Percentiles rank a stretch among this genome's conserved stretches.
These are phyloP conservation scores for Limnothrissa miodon DNA, from an alignment of 2,113 vertebrate genomes.

Conservation along the genomic window DNA sequence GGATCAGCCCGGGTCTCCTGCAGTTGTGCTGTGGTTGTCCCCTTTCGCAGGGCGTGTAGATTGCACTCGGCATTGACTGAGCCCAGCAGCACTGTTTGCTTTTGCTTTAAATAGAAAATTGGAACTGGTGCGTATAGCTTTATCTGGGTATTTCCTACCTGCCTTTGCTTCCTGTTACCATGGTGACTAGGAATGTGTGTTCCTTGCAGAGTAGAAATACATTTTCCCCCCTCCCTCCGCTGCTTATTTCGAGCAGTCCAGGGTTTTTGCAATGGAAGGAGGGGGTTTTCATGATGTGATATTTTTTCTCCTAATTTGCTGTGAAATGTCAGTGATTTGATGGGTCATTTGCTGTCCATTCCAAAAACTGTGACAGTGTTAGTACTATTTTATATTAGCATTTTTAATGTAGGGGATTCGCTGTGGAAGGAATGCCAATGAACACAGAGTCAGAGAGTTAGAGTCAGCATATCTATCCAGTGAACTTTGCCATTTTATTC, in stretches of 20 bases:
- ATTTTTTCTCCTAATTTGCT: neutral
- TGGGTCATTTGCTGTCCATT: neutral
- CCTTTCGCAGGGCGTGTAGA: neutral
- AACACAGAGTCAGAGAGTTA: no score
- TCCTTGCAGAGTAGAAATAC: neutral
- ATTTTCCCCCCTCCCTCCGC: neutral
- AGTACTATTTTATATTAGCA: neutral
- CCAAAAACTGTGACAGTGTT: neutral
- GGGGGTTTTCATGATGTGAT: neutral
- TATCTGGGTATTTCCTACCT: neutral
- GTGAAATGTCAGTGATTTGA: neutral
- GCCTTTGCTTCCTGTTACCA: neutral
- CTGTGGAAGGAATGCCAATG: no score
- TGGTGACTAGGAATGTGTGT: neutral
- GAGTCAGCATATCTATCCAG: neutral
- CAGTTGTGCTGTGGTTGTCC: neutral
- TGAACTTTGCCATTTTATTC: neutral
- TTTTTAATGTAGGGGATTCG: no score
- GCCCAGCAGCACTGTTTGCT: neutral
- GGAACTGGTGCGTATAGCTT: neutral
- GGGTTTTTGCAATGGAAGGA: neutral
- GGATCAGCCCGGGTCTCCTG: neutral
- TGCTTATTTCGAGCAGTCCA: neutral
- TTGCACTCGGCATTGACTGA: neutral
- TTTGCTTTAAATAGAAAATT: constrained; percentile 12